phyloP scores from a whole-genome alignment of 2,888 invertebrate species.

The Marronus borbonicus region DNA sequence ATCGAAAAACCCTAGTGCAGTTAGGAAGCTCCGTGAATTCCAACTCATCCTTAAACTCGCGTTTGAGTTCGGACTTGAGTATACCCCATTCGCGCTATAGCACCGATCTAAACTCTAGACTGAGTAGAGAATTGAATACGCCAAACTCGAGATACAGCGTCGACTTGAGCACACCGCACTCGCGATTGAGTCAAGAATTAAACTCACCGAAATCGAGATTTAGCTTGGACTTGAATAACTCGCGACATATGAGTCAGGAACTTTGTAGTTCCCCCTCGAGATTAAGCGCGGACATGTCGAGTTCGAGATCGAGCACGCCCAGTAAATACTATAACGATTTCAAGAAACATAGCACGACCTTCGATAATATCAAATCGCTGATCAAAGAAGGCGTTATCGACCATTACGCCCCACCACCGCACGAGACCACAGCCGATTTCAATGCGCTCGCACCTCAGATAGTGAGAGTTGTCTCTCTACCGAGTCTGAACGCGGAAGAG shows the following conservation, averaged over 20 bases:
- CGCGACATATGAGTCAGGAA: constrained; percentile 65
- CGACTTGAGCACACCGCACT: constrained; percentile 78
- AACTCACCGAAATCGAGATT: constrained; percentile 76
- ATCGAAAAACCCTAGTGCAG: constrained; percentile 78
- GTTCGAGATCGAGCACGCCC: constrained; percentile 69
- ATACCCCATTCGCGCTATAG: constrained; percentile 76
- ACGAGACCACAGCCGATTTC: constrained; percentile 77
- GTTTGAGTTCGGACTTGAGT: constrained; percentile 77
- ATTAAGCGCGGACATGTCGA: constrained; percentile 64
- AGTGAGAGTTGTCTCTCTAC: constrained; percentile 80
- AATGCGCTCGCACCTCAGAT: constrained; percentile 77
- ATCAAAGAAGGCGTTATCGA: constrained; percentile 81
- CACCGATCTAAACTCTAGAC: constrained; percentile 72
- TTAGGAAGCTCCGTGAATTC: constrained; percentile 73
- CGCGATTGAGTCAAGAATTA: constrained; percentile 73
- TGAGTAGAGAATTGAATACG: constrained; percentile 75
- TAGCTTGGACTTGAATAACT: constrained; percentile 76
- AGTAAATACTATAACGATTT: constrained; percentile 74
- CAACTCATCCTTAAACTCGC: constrained; percentile 75
- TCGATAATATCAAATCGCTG: constrained; percentile 83
- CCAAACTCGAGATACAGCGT: constrained; percentile 80
- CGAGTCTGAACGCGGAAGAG: constrained; percentile 75
- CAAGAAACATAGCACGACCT: constrained; percentile 83
- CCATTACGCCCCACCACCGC: constrained; percentile 72
- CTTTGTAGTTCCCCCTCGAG: constrained; percentile 66